Conservation (phyloP, 2,888 invertebrate species). For the Unio delphinus region DNA sequence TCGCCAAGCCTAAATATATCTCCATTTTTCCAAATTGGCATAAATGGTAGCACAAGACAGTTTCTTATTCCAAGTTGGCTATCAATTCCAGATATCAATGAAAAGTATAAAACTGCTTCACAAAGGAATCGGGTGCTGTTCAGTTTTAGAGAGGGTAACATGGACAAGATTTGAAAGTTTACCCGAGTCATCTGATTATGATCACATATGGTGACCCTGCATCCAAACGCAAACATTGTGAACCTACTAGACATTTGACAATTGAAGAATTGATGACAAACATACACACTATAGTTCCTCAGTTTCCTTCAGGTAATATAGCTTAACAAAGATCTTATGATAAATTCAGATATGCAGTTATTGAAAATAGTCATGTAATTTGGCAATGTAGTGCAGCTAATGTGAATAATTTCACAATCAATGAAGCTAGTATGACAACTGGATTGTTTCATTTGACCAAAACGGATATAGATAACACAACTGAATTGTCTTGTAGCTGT, state of each 20-base stretch:
- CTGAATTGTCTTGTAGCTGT: conserved; percentile 3
- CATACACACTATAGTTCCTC: background rate
- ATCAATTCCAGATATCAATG: background rate
- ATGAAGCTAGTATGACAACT: conserved; percentile 3
- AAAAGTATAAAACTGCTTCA: too few species aligned
- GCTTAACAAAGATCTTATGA: conserved; percentile 1
- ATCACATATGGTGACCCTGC: too few species aligned
- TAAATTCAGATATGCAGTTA: background rate
- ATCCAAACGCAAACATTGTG: too few species aligned
- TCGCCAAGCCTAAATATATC: background rate
- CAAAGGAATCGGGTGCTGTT: too few species aligned
- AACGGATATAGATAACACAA: background rate
- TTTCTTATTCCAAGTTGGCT: background rate
- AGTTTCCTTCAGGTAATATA: background rate
- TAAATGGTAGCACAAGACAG: background rate
- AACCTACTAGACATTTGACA: too few species aligned
- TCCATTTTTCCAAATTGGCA: conserved; percentile 1
- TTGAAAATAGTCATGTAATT: background rate
- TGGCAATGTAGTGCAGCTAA: background rate
- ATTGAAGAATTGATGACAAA: too few species aligned
- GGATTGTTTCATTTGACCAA: conserved; percentile 3
- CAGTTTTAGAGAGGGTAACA: too few species aligned
- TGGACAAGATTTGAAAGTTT: too few species aligned
- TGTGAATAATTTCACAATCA: background rate
- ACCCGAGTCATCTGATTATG: too few species aligned